phyloP scores from a whole-genome alignment of 2,888 invertebrate species.

The Pterostichus niger region DNA sequence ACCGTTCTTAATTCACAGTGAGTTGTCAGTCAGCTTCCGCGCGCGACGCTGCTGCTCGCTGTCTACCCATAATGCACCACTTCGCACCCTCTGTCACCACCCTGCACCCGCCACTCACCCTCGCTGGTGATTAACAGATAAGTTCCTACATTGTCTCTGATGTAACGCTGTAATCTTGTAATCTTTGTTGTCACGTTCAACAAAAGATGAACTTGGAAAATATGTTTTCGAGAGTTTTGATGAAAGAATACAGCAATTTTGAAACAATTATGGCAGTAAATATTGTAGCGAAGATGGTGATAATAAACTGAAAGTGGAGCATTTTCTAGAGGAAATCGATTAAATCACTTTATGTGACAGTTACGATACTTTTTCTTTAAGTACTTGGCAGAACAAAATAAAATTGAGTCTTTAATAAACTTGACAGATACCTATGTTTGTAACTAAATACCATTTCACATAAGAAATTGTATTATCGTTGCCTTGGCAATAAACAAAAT shows the following conservation, averaged over 20 bases:
- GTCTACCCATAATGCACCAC: constrained; percentile 47
- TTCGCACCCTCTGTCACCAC: constrained; percentile 10
- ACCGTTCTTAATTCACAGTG: constrained; percentile 46
- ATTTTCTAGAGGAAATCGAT: neutral
- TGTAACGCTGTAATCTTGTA: constrained; percentile 47
- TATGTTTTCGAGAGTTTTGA: constrained; percentile 33
- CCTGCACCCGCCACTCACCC: constrained; percentile 1
- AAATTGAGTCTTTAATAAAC: no score
- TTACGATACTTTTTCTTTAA: no score
- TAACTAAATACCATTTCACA: no score
- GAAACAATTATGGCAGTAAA: constrained; percentile 19
- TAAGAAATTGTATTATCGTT: no score
- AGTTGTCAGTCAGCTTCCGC: constrained; percentile 42
- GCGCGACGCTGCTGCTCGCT: no score
- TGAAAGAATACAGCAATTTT: constrained; percentile 40
- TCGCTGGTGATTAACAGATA: constrained; percentile 25
- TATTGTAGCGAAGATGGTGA: neutral
- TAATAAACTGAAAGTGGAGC: neutral
- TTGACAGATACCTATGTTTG: no score
- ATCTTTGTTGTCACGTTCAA: constrained; percentile 43
- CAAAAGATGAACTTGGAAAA: constrained; percentile 27
- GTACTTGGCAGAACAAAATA: no score
- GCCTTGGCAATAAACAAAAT: no score
- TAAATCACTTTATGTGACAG: neutral
- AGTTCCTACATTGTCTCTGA: constrained; percentile 41